These are phyloP conservation scores for Halichondria panicea DNA, from an alignment of 37 sponge, comb jelly and placozoan species.

Conservation along the genomic window DNA sequence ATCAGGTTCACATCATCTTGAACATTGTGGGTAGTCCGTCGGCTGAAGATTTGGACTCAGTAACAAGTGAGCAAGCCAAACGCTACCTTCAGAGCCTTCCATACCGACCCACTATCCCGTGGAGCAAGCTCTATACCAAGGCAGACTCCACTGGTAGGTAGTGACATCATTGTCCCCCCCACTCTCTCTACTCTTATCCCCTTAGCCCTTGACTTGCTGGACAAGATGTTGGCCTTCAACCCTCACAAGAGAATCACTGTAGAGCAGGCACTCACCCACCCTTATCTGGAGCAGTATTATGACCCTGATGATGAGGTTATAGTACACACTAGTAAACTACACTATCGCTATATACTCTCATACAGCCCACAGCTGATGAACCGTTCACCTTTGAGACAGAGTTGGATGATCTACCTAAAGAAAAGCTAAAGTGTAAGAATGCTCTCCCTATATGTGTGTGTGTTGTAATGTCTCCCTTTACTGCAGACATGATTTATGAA, in stretches of 20 bases:
- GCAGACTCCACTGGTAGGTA: conserved; percentile 82
- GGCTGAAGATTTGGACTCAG: conserved; percentile 83
- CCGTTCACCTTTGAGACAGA: conserved; percentile 97
- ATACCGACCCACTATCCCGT: conserved; percentile 87
- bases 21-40: conserved; percentile 91
- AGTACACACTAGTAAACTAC: too few relatives aligned
- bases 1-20: conserved; percentile 97
- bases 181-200: not conserved
- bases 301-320: conserved; percentile 96
- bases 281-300: conserved; percentile 97
- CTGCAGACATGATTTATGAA: conserved; percentile 71
- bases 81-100: conserved; percentile 95
- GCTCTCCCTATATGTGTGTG: not conserved
- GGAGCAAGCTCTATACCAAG: conserved; percentile 88
- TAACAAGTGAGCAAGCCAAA: conserved; percentile 92
- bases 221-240: conserved; percentile 96
- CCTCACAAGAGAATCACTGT: conserved; percentile 92
- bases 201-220: conserved; percentile 91
- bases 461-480: not conserved
- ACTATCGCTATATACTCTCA: not conserved
- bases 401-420: conserved; percentile 95
- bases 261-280: conserved; percentile 90
- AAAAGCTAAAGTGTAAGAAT: conserved; percentile 80
- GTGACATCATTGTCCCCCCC: not conserved
- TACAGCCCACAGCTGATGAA: conserved; percentile 87